Evolutionary conservation across 37 sponge, comb jelly and placozoan species (phyloP).

Genomic region (Tethya wilhelma): DNA sequence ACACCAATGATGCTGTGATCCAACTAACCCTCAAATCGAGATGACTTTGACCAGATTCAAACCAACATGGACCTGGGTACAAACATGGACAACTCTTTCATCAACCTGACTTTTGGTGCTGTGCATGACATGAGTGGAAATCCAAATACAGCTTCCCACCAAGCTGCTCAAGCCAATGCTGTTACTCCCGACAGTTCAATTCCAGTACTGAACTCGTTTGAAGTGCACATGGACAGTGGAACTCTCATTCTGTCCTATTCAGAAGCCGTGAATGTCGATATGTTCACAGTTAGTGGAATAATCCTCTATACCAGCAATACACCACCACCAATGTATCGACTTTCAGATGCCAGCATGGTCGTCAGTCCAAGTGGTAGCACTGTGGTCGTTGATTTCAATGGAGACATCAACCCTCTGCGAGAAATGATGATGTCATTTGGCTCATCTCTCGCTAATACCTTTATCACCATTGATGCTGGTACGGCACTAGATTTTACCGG

Average conservation of each 20-base stretch:
- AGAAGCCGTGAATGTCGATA: constrained; percentile 70
- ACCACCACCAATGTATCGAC: constrained; percentile 25
- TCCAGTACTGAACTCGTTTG: constrained; percentile 36
- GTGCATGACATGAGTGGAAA: constrained; percentile 78
- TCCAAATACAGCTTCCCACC: constrained; percentile 33
- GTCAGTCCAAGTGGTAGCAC: constrained; percentile 58
- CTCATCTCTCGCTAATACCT: constrained; percentile 40
- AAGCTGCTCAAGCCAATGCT: constrained; percentile 35
- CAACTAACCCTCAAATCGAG: constrained; percentile 31
- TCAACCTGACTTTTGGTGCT: constrained; percentile 51
- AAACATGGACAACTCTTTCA: constrained; percentile 32
- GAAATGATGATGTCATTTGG: constrained; percentile 51
- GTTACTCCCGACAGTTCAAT: constrained; percentile 39
- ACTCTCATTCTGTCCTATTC: constrained; percentile 67
- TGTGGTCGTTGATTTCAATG: constrained; percentile 37
- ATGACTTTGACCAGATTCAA: constrained; percentile 64
- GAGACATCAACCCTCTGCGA: constrained; percentile 77
- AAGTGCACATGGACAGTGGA: constrained; percentile 63
- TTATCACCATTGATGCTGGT: constrained; percentile 45
- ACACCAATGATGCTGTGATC: constrained; percentile 13
- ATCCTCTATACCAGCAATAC: constrained; percentile 47
- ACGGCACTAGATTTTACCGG: constrained; percentile 68
- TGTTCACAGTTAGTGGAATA: constrained; percentile 48
- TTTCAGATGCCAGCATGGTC: constrained; percentile 40
- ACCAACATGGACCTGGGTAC: constrained; percentile 39